phyloP scores from a whole-genome alignment of 2,888 invertebrate species.

The Taphrorychus bicolor region DNA sequence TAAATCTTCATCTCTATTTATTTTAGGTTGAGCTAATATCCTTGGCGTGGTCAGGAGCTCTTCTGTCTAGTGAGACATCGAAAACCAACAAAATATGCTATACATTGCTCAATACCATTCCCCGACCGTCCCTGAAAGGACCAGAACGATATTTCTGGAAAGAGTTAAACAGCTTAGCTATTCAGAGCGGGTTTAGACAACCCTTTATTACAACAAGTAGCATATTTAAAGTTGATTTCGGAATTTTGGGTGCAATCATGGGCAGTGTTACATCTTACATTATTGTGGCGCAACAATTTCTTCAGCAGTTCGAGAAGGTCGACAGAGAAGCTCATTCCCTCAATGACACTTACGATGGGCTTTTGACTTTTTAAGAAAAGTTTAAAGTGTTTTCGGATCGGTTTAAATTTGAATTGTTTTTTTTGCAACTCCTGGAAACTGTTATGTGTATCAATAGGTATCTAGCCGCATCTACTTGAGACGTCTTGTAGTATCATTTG shows the following conservation, averaged over 20 bases:
- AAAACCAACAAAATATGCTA: too few relatives aligned
- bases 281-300: background rate
- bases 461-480: background rate
- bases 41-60: too few relatives aligned
- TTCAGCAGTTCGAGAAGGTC: background rate
- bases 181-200: slow-evolving; percentile 9
- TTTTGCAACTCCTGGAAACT: background rate
- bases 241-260: background rate
- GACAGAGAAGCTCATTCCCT: background rate
- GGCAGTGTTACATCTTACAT: background rate
- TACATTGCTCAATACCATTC: too few relatives aligned
- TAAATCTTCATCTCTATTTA: too few relatives aligned
- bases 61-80: too few relatives aligned
- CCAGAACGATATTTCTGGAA: too few relatives aligned
- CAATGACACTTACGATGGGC: too few relatives aligned
- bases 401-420: background rate
- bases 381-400: too few relatives aligned
- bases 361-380: background rate
- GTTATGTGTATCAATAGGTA: too few relatives aligned
- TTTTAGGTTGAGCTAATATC: too few relatives aligned
- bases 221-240: background rate
- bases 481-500: background rate
- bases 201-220: slow-evolving; percentile 4
- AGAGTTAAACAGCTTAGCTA: slow-evolving; percentile 2
- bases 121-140: too few relatives aligned